Evolutionary conservation across 1,140 invertebrate genomes (phyloP), one percentile per base, ranked within the genome.

Genomic region (Drosophila tropicalis): DNA sequence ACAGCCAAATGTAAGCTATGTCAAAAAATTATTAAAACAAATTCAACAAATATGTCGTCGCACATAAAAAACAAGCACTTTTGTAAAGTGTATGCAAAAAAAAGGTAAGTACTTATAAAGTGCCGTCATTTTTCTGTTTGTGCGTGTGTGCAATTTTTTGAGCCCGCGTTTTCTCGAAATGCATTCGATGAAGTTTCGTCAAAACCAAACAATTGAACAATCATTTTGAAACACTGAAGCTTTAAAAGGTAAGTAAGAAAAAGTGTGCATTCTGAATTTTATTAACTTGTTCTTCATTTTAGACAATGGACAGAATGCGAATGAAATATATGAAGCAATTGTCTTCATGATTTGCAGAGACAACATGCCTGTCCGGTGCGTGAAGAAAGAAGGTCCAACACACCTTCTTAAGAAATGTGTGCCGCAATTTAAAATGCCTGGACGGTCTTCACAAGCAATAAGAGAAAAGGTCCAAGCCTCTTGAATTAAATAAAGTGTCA

Each of bases 311-410:
- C 12, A 40, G 13, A 65, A 55, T 34, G 13, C 62, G 39, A 65
- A 40, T 9, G 5, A 65, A 25, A 55, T 56, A 3, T 15, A 1
- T 13, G 51, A 65, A 22, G 32, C 51, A 36, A 65, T 65, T 56
- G 51, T 55, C 1, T 63, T 19, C 9, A 51, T 54, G 44, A 63
- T 63, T 51, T 63, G 62, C 29, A 63, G 17, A 25, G 39, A 66
- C 12, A 47, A 67, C 39, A 67, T 47, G 58, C 67, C 67, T 56
- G 67, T 69, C n/a, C 51, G 67, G 19, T 62, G 60, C 15, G 60
- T 69, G 3, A 60, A 62, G 29, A 62, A 69, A 69, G 60, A 62
- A 44, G 51, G 67, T 10, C 36, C 54, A 22, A 61, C 17, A 67
- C 10, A 51, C 19, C 57, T 61, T 40, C 2, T 68, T 0, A 62